These are phyloP conservation scores for Pelusios castaneus DNA, from an alignment of 2,113 vertebrate species.

Conservation along the genomic window DNA sequence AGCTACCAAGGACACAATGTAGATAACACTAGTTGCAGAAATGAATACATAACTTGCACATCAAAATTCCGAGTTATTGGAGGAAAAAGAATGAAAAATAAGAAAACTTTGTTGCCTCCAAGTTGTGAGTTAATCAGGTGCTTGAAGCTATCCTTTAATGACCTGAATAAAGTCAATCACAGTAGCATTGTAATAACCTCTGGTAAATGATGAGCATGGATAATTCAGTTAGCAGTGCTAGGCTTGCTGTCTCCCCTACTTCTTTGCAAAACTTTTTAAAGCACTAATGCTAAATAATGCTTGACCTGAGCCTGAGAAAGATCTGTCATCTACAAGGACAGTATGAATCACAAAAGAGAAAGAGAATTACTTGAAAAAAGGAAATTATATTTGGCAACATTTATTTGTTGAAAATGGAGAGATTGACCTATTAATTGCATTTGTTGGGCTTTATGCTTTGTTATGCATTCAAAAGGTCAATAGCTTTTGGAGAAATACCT, in stretches of 20 bases:
- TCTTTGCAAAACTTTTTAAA: background rate
- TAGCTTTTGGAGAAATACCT: background rate
- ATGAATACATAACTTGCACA: background rate
- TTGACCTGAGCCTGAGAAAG: background rate
- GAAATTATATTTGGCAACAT: background rate
- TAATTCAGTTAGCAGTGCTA: background rate
- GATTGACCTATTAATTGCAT: background rate
- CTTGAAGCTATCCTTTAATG: background rate
- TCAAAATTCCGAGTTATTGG: background rate
- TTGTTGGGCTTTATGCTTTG: background rate
- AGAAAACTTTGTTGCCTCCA: background rate
- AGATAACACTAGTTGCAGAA: background rate
- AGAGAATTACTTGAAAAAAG: background rate
- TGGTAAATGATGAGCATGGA: background rate
- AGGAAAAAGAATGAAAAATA: accelerated
- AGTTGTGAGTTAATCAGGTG: background rate
- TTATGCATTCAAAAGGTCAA: background rate
- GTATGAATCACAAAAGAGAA: background rate
- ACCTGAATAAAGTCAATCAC: background rate
- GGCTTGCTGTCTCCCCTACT: background rate
- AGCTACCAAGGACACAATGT: background rate
- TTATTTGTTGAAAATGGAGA: background rate
- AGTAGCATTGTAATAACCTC: background rate
- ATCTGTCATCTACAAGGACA: background rate
- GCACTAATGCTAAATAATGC: background rate